Percentiles rank a stretch among this genome's conserved stretches.
Evolutionary conservation across 1,140 invertebrate genomes (phyloP).

Genomic region (Pogonomyrmex californicus): DNA sequence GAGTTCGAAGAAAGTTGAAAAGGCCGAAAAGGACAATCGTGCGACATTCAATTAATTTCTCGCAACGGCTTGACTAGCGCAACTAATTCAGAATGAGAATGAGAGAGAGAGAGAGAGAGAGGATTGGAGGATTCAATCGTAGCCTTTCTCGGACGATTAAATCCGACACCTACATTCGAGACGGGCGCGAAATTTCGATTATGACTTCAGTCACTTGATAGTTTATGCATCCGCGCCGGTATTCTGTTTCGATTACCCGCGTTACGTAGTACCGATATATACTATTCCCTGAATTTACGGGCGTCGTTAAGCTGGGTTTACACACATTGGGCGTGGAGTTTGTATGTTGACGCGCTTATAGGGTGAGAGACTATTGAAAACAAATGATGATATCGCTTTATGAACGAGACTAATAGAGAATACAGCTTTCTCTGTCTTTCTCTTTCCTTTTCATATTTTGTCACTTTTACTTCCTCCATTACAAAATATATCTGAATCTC

Average conservation of each 20-base stretch:
- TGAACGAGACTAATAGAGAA: conserved; percentile 21
- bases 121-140: conserved; percentile 68
- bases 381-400: conserved; percentile 17
- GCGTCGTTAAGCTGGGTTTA: conserved; percentile 64
- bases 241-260: conserved; percentile 52
- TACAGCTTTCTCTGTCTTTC: background rate
- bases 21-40: conserved; percentile 20
- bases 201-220: conserved; percentile 56
- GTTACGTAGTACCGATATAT: conserved; percentile 14
- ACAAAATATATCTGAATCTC: background rate
- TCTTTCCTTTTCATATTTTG: background rate
- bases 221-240: conserved; percentile 39
- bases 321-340: conserved; percentile 60
- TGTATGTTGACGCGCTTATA: conserved; percentile 19
- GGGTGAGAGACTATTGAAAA: conserved; percentile 46
- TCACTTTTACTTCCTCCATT: background rate
- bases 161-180: conserved; percentile 40
- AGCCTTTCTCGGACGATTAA: conserved; percentile 64
- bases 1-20: conserved; percentile 44
- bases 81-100: conserved; percentile 13
- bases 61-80: conserved; percentile 8
- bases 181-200: conserved; percentile 23
- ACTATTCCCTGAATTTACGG: conserved; percentile 65
- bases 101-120: background rate
- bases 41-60: conserved; percentile 52